These are phyloP conservation scores for Hydropotes inermis DNA, from an alignment of 2,113 vertebrate species.

Conservation along the genomic window DNA sequence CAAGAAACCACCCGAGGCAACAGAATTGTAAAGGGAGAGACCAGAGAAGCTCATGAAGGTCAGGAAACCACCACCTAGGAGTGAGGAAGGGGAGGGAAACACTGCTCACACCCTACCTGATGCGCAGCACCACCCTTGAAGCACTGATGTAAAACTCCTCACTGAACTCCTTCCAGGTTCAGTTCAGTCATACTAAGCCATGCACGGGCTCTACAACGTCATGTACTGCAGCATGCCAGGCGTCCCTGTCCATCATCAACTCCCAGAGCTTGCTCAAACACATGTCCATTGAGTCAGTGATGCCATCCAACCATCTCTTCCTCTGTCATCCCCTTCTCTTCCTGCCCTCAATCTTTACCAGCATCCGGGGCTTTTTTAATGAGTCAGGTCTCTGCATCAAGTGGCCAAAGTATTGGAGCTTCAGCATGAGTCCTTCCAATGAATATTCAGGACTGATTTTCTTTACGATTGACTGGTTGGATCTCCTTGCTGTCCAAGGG, in stretches of 20 bases:
- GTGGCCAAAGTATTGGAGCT: background rate
- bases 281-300: background rate
- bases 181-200: background rate
- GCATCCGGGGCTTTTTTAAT: background rate
- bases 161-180: background rate
- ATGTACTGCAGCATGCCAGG: background rate
- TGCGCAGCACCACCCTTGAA: background rate
- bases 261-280: background rate
- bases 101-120: background rate
- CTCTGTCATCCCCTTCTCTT: background rate
- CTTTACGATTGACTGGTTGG: background rate
- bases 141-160: background rate
- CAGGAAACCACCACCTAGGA: background rate
- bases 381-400: background rate
- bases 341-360: background rate
- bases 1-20: background rate
- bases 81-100: background rate
- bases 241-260: background rate
- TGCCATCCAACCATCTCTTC: background rate
- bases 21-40: background rate
- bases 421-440: background rate
- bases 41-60: background rate
- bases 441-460: background rate
- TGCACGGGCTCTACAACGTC: accelerated
- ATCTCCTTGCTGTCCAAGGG: background rate